Percentiles rank a stretch among this genome's conserved stretches.
Conservation (phyloP, 2,888 invertebrate genomes). For the Drosophila anceps region DNA sequence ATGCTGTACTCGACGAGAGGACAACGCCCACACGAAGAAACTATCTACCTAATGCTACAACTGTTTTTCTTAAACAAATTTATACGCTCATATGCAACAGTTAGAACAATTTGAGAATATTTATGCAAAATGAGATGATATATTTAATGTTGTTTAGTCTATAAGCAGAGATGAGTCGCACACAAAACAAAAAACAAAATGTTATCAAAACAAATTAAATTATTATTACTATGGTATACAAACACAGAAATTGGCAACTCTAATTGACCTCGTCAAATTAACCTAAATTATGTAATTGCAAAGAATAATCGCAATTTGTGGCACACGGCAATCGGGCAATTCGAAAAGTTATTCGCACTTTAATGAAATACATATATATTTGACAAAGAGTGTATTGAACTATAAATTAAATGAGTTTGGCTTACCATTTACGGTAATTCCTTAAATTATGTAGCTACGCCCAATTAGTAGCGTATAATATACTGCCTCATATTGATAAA, state of each 20-base stretch:
- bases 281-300: constrained; percentile 23
- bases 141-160: constrained; percentile 76
- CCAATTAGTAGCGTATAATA: constrained; percentile 34
- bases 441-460: constrained; percentile 23
- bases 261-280: constrained; percentile 29
- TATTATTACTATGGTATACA: constrained; percentile 39
- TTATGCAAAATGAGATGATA: constrained; percentile 43
- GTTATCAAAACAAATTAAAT: constrained; percentile 55
- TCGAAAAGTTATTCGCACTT: constrained; percentile 17
- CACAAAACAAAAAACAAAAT: constrained; percentile 32
- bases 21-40: constrained; percentile 36
- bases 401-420: constrained; percentile 26
- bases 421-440: constrained; percentile 8
- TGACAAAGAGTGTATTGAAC: constrained; percentile 40
- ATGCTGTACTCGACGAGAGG: constrained; percentile 2
- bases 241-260: constrained; percentile 9
- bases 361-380: constrained; percentile 19
- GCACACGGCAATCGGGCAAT: constrained; percentile 16
- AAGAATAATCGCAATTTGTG: constrained; percentile 17
- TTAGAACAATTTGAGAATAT: constrained; percentile 48
- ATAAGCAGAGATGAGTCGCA: constrained; percentile 57
- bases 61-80: constrained; percentile 53
- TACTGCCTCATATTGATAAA: constrained; percentile 40
- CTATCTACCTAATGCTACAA: constrained; percentile 61
- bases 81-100: constrained; percentile 39